Evolutionary conservation across 2,888 invertebrate genomes (phyloP), one percentile per base, ranked within the genome.

Genomic region (Lasioglossum pauxillum): DNA sequence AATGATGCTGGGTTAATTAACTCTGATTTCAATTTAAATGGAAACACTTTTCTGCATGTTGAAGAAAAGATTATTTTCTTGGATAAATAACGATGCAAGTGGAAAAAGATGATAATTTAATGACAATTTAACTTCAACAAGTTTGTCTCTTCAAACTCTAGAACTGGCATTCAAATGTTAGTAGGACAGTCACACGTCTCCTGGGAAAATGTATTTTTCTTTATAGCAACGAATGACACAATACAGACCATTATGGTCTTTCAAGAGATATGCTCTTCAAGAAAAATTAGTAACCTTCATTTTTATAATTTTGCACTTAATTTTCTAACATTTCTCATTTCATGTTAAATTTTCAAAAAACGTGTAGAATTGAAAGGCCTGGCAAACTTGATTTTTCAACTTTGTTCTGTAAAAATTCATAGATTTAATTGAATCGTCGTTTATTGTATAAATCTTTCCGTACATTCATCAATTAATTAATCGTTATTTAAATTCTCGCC

Each of bases 1-100:
- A 31, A 57, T 27, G 44, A 60, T 81, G 35, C 19, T 35, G 27
- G 41, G 8, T 81, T 72, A 57, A 78, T 78, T 81, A 60, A 38
- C 14, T 60, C 27, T 35, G 57, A 71, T 78, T 46, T 16, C 0
- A 1, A 78, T 38, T 19, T 23, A 2, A 12, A 57, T 7, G 38
- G 14, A 31, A 64, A 31, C 31, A 14, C 0, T 57, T 3, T 12
- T 5, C 46, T 16, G 5, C 5, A 16, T 46, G 5, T 5, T 49
- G 19, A 19, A 19, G 19, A 19, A 19, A 49, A 49, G 19, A 49
- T 49, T 49, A 49, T 49, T 49, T 49, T 5, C 19, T 49, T 49
- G 46, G 19, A 49, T 19, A 19, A 19, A 44, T 49, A 19, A 49
- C 19, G 19, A 49, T 49, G 19, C 19, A 2, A 49, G 46, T 49